Evolutionary conservation across 2,113 vertebrate species (phyloP), one percentile per base, ranked within the genome.

Genomic region (Atrichornis clamosus): DNA sequence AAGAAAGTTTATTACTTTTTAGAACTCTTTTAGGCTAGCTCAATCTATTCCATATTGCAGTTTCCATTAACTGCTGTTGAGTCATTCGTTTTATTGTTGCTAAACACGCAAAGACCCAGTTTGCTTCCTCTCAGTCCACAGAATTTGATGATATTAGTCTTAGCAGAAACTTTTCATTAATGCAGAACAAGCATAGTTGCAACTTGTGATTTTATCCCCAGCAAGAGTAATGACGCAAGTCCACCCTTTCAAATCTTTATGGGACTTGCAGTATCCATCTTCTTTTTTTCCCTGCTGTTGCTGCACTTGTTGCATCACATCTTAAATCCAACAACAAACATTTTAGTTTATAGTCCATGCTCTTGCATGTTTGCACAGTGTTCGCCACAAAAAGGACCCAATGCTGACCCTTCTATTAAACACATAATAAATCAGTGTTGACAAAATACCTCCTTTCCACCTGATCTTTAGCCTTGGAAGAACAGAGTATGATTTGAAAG

Each of bases 231-330:
- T 78, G 73, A 81, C 0, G 4, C 55, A 70, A 69, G 35, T 42
- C 44, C 27, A 23, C 13, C 13, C 41, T 74, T 77, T 49, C 13
- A 26, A 17, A 69, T 65, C 37, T 73, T 62, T 83, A 35, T 55
- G 77, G 74, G 50, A 15, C 14, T 87, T 78, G 30, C 42, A 55
- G 33, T 44, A 44, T 26, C 30, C 37, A 64, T 6, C 37, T 70
- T 3, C 32, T 70, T 8, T 30, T 73, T 58, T 13, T 58, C 55
- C 46, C 33, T 72, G 13, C 46, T 87, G 46, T 64, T 69, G 52
- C 37, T 76, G 65, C 76, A 96, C 90, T 95, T 96, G 85, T 96
- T 96, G 96, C 95, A 65, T 69, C 62, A 7, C 2, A 0, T 56
- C 56, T 87, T 72, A 78, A 87, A 79, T n/a, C 46, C 46, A 81